Evolutionary conservation across 2,797 vertebrate genomes (phyloP).

Genomic region (Brachymystax lenok): DNA sequence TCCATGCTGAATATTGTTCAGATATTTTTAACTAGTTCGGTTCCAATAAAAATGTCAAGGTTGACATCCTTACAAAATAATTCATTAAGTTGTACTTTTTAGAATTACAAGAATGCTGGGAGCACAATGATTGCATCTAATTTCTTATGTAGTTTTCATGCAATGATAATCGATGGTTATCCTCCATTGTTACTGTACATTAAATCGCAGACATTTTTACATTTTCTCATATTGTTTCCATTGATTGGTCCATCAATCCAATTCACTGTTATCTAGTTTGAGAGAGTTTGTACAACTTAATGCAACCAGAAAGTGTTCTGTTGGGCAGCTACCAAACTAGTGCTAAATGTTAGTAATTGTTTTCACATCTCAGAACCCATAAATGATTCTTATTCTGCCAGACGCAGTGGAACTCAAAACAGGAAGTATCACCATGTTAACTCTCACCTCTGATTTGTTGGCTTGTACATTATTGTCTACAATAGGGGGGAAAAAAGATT

Average conservation of each 20-base stretch:
- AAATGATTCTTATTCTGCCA: neutral
- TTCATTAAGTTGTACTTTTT: conserved; percentile 3
- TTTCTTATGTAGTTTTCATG: conserved; percentile 37
- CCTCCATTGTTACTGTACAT: conserved; percentile 29
- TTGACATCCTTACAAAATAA: conserved; percentile 29
- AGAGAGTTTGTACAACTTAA: conserved; percentile 50
- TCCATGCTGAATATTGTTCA: conserved; percentile 45
- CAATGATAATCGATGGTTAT: conserved; percentile 19
- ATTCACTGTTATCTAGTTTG: conserved; percentile 40
- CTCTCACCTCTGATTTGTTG: conserved; percentile 1
- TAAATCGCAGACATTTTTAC: conserved; percentile 13
- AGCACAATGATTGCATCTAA: conserved; percentile 25
- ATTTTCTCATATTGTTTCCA: conserved; percentile 18
- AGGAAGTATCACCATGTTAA: conserved; percentile 50
- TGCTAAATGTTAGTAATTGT: conserved; percentile 78
- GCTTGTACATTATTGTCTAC: conserved; percentile 52
- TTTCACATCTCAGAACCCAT: conserved; percentile 25
- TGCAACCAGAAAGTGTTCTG: conserved; percentile 26
- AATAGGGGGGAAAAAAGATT: conserved; percentile 70
- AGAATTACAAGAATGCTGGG: conserved; percentile 42
- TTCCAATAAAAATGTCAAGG: conserved; percentile 13
- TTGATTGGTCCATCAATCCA: conserved; percentile 30
- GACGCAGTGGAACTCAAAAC: conserved; percentile 44
- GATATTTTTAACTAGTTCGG: conserved; percentile 24
- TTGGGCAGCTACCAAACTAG: conserved; percentile 77